A percentile compares a stretch with the other conserved stretches of the same genome.
These are phyloP conservation scores for Acleris emargana DNA, from an alignment of 2,888 invertebrate genomes.

Conservation along the genomic window DNA sequence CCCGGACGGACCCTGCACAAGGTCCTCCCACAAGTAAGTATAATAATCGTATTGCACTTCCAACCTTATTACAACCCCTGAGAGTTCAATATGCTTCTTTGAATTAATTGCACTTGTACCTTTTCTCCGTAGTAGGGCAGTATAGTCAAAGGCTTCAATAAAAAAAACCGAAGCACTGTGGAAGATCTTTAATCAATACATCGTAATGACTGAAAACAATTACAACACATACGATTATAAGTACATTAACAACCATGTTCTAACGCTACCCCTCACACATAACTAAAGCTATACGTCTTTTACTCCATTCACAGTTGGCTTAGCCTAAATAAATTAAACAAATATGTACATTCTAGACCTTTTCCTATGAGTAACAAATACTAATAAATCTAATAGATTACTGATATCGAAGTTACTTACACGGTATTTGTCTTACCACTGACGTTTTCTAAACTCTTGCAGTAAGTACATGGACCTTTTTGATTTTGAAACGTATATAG, in stretches of 20 bases:
- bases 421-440: slow-evolving; percentile 34
- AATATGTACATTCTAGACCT: slow-evolving; percentile 45
- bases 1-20: no score
- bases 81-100: no score
- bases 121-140: no score
- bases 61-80: no score
- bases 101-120: no score
- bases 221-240: slow-evolving; percentile 51
- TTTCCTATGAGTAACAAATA: slow-evolving; percentile 52
- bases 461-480: background rate
- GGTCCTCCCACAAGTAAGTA: no score
- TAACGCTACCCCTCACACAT: slow-evolving; percentile 49
- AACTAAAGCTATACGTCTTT: slow-evolving; percentile 34
- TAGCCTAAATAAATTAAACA: slow-evolving; percentile 56
- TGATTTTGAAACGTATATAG: background rate
- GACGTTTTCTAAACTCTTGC: background rate
- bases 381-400: slow-evolving; percentile 45
- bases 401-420: slow-evolving; percentile 37
- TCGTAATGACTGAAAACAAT: slow-evolving; percentile 64
- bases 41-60: no score
- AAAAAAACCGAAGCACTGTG: slow-evolving; percentile 49
- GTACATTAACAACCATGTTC: slow-evolving; percentile 54
- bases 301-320: slow-evolving; percentile 66
- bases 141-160: no score
- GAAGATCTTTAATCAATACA: slow-evolving; percentile 69